Evolutionary conservation across 2,888 invertebrate genomes (phyloP), one percentile per base, ranked within the genome.

Genomic region (Clunio marinus): DNA sequence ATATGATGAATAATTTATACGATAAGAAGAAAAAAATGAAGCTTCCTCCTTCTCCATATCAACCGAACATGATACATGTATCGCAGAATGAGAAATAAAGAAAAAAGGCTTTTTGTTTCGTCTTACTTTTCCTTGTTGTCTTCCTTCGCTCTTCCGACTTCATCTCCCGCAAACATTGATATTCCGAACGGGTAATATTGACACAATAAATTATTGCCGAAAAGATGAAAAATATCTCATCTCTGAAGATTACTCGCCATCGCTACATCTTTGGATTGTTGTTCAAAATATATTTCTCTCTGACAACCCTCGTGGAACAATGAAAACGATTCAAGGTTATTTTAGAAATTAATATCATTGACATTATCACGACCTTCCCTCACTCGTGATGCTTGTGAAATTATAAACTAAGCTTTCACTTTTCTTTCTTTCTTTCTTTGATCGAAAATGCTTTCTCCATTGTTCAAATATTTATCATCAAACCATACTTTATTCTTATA

Each of bases 191-290:
- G 27, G 63, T 63, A 63, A 63, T 41, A 63, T 63, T 63, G 63
- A 63, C 63, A 63, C 35, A 63, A 63, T 63, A 63, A 63, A 63
- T 45, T 63, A 63, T 63, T 45, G 63, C 46, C 20, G 27, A n/a
- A 63, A 63, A 63, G 63, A 63, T 63, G 63, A 63, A 63, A 63
- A 63, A 63, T 45, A 46, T 57, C 57, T 57, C 57, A 57, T 57
- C 57, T 57, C 57, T 27, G 15, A 57, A 57, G 57, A 57, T 27
- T 57, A 57, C 57, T 20, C 57, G 17, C 20, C 17, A 20, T 17
- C 22, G 51, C 17, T 7, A 7, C 20, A 7, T 13, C 41, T 41
- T 15, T 10, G 15, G 3, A 4, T 41, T 41, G 41, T 41, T 41
- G 41, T 41, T 51, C 51, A n/a, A 22, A 20, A 51, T 13, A 51